These are phyloP conservation scores for Bombyx mori DNA, from an alignment of 1,140 invertebrate genomes.

Conservation along the genomic window DNA sequence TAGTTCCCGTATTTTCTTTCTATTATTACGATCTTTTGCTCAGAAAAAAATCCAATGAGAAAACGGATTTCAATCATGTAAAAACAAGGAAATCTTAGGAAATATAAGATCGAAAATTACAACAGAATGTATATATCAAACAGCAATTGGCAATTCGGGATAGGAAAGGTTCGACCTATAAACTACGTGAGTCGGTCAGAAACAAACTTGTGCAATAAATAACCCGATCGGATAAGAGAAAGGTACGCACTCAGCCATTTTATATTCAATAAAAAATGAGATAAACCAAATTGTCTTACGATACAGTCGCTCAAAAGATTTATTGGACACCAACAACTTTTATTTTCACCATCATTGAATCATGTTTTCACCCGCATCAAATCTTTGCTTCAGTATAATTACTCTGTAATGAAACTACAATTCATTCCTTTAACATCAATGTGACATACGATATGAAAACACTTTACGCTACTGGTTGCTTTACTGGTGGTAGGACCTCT, in stretches of 20 bases:
- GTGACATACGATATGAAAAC: no score
- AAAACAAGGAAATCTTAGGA: constrained; percentile 28
- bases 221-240: constrained; percentile 61
- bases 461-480: no score
- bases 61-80: not conserved
- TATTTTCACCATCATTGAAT: no score
- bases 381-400: no score
- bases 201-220: constrained; percentile 68
- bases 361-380: no score
- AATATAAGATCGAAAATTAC: constrained; percentile 45
- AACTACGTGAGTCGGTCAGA: constrained; percentile 67
- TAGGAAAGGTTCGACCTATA: constrained; percentile 63
- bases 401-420: no score
- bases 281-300: constrained; percentile 53
- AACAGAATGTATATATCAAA: constrained; percentile 59
- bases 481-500: no score
- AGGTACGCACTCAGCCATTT: constrained; percentile 50
- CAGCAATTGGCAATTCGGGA: constrained; percentile 61
- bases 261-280: constrained; percentile 61
- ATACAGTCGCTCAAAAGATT: constrained; percentile 35
- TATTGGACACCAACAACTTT: constrained; percentile 21
- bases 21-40: no score
- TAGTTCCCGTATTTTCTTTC: no score
- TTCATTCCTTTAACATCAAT: no score
- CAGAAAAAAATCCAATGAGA: no score